Evolutionary conservation across 1,140 invertebrate genomes (phyloP), one percentile per base, ranked within the genome.

Genomic region (Dinoponera quadriceps): DNA sequence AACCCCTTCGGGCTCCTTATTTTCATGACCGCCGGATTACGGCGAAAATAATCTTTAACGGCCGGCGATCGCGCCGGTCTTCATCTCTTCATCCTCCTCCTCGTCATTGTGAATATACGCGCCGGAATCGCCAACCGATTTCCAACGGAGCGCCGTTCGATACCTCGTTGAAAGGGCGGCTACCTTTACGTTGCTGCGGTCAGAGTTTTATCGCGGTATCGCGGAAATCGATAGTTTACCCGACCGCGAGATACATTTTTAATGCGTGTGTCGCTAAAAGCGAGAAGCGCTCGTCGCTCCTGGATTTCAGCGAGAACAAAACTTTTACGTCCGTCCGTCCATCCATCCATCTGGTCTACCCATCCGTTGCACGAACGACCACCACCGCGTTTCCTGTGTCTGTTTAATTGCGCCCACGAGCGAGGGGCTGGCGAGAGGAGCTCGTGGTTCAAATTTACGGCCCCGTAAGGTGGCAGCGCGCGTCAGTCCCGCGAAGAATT

Each of bases 1-100:
- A 25, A 69, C 1, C 16, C 65, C 22, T 54, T 14, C 11, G 22
- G 29, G 18, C 9, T 25, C 13, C 7, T 69, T 78, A 75, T 59
- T 80, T 44, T 66, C 25, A 59, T 9, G 48, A 51, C 48, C 54
- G 9, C n/a, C 27, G 20, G 48, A 48, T 48, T 49, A 33, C n/a
- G 74, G 9, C 22, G 18, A 83, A 69, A 83, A 60, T 80, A 83
- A 69, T 78, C 18, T 55, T 11, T 55, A 51, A 75, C 18, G 3
- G n/a, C 27, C 22, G 25, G 14, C 14, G 57, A 60, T 49, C 22
- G 57, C 48, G 14, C n/a, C n/a, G n/a, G 14, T n/a, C 29, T 5
- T 33, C 29, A 2, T 44, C 38, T 44, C 38, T 0, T 44, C 38
- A 9, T 44, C 38, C 7, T 44, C 38, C 7, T 33, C 2, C 38